Base-by-base conservation (phyloP, 2,113 vertebrate species). In the Gallinago paraguaiae region DNA sequence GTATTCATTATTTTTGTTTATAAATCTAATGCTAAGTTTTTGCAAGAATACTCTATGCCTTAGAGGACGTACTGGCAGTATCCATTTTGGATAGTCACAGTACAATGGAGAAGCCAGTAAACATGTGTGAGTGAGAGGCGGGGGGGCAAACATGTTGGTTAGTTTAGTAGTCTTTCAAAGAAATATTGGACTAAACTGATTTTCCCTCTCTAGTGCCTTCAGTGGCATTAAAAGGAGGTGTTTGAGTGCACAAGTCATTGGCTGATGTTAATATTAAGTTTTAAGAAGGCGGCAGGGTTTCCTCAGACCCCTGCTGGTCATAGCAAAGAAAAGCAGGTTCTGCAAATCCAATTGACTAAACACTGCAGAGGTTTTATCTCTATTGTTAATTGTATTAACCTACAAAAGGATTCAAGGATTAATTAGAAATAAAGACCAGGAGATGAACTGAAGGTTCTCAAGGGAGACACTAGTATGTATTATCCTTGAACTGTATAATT, bases 381-480 rank as follows among this genome's bases (percentile, higher is more conserved):
- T 87, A 17, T 35, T 83, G 67, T 89, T 96, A 94, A 94, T 91
- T 96, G 82, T 54, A 91, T 95, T 97, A 94, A 60, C 45, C 37
- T 92, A 92, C 68, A 91, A 93, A 94, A 95, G 23, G 30, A 93
- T 81, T 94, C 60, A 76, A 79, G 67, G 74, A 94, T 96, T 96
- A 96, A 93, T 94, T 93, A 94, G 85, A 93, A 96, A 89, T 89
- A 94, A 93, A 46, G 87, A 92, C 92, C 82, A 87, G 76, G 56
- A 87, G 67, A 89, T 85, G 90, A 96, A 96, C 17, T 81, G 80
- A 91, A 93, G 45, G 48, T 93, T 95, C 92, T 94, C 95, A 63
- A 65, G 93, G 85, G 95, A 94, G 35, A 51, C 51, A 39, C 60
- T 89, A 60, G 9, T 67, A 79, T 14, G 4, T 68, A 76, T 88